Conservation (phyloP, 2,888 invertebrate species). For the Phlogophora meticulosa region DNA sequence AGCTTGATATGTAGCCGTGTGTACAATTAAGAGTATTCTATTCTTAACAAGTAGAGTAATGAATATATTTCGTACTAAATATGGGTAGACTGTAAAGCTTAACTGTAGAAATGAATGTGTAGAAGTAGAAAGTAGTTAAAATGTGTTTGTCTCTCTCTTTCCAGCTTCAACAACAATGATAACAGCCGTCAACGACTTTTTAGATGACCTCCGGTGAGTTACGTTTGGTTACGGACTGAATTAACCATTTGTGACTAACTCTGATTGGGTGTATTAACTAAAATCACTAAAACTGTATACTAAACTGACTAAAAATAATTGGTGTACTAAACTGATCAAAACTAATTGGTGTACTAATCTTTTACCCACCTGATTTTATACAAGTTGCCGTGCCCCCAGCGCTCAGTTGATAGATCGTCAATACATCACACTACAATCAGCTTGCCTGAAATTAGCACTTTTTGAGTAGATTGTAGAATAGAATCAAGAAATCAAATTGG, state of each 20-base stretch:
- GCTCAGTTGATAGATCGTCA: no score
- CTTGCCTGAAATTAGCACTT: no score
- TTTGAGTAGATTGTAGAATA: no score
- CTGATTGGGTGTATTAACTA: not conserved
- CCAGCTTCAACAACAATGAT: conserved; percentile 73
- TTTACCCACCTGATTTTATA: no score
- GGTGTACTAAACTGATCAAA: not conserved
- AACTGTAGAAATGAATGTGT: conserved; percentile 23
- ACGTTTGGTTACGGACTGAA: conserved; percentile 38
- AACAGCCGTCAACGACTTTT: conserved; percentile 83
- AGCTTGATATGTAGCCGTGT: no score
- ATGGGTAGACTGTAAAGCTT: no score
- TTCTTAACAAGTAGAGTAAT: no score
- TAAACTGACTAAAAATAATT: not conserved
- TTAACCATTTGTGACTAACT: conserved; percentile 44
- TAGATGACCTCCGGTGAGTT: conserved; percentile 87
- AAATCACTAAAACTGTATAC: not conserved
- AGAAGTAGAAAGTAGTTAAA: conserved; percentile 53
- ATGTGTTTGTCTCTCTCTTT: conserved; percentile 60
- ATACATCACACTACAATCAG: no score
- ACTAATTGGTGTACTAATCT: not conserved
- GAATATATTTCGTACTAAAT: no score
- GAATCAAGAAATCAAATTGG: no score
- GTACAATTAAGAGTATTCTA: no score
- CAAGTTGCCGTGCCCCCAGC: no score